Conservation (phyloP, 2,113 vertebrate genomes). For the Psophia crepitans region DNA sequence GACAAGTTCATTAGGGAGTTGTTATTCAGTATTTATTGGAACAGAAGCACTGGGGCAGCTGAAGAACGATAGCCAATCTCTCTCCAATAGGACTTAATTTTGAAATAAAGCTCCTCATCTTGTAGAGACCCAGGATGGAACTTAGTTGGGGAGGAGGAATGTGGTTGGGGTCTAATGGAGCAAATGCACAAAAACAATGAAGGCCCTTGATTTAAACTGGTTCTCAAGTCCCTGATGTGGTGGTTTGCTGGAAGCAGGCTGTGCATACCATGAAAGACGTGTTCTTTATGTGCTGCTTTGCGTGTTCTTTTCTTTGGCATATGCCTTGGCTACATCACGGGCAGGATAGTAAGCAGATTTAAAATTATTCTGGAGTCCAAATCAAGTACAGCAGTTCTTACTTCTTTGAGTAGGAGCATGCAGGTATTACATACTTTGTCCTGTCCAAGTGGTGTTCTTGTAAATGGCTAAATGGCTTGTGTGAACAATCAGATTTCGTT, state of each 20-base stretch:
- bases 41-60: background rate
- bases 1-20: background rate
- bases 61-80: background rate
- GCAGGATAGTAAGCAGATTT: background rate
- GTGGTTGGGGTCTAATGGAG: rapidly evolving
- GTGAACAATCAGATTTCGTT: background rate
- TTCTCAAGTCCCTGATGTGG: background rate
- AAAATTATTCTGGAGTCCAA: background rate
- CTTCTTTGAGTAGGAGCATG: background rate
- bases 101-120: background rate
- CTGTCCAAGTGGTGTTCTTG: background rate
- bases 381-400: background rate
- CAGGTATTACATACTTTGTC: background rate
- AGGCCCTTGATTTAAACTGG: background rate
- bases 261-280: rapidly evolving
- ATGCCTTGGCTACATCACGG: background rate
- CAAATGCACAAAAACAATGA: background rate
- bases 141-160: background rate
- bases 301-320: background rate
- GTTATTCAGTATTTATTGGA: background rate
- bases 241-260: background rate
- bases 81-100: background rate
- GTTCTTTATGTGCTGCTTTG: background rate
- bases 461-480: background rate
- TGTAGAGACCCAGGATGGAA: background rate